phyloP scores from a whole-genome alignment of 2,888 invertebrate species.

The Melitaea athalia region DNA sequence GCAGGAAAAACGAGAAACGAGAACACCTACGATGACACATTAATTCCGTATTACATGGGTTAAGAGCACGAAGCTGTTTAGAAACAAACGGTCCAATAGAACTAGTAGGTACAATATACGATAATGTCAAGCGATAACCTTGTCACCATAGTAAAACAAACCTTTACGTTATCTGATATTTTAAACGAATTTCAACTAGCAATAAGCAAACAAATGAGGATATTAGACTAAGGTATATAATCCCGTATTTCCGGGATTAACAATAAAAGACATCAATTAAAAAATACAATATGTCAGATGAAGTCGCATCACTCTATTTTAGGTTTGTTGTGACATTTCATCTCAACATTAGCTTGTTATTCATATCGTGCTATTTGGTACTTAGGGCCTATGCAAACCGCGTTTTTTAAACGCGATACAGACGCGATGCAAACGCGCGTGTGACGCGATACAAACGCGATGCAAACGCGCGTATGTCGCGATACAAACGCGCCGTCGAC shows the following conservation, averaged over 20 bases:
- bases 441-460: too few relatives aligned
- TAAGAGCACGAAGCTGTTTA: not conserved
- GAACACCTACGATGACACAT: slow-evolving; percentile 33
- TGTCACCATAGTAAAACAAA: slow-evolving; percentile 23
- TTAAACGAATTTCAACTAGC: slow-evolving; percentile 32
- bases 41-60: not conserved
- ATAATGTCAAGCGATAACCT: slow-evolving; percentile 13
- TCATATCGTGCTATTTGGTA: too few relatives aligned
- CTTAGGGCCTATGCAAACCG: too few relatives aligned
- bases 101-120: not conserved
- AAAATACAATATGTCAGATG: too few relatives aligned
- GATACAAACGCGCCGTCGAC: too few relatives aligned
- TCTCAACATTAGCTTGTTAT: too few relatives aligned
- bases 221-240: not conserved
- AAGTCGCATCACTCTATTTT: too few relatives aligned
- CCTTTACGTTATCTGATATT: slow-evolving; percentile 26
- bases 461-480: too few relatives aligned
- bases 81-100: not conserved
- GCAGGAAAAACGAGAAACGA: slow-evolving; percentile 27
- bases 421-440: too few relatives aligned
- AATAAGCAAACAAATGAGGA: slow-evolving; percentile 28
- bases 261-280: too few relatives aligned
- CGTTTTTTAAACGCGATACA: too few relatives aligned
- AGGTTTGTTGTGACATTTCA: too few relatives aligned
- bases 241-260: not conserved